Conservation (phyloP, 2,113 vertebrate genomes). For the Malurus cyaneus region DNA sequence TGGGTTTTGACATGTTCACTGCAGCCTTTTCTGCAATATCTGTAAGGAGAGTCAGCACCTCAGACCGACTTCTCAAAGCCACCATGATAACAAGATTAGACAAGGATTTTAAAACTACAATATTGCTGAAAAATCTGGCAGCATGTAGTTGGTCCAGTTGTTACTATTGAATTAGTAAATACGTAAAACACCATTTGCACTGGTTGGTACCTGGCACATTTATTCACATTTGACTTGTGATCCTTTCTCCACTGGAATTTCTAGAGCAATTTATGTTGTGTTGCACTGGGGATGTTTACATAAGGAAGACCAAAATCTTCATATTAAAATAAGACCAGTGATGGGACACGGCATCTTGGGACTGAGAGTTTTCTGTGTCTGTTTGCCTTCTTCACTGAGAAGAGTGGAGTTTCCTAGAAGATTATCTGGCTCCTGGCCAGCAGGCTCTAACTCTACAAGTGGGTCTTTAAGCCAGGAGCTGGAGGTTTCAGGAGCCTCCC, state of each 20-base stretch:
- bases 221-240: neutral
- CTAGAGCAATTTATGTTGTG: neutral
- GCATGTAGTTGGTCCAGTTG: neutral
- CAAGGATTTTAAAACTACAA: neutral
- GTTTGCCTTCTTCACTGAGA: neutral
- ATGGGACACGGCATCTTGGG: neutral
- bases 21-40: neutral
- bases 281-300: neutral
- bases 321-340: neutral
- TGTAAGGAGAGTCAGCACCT: neutral
- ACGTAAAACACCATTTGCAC: neutral
- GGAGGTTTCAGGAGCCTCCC: neutral
- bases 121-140: neutral
- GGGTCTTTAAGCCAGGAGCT: neutral
- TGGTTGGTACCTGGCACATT: accelerated
- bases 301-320: neutral
- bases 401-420: neutral
- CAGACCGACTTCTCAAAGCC: neutral
- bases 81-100: neutral
- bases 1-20: neutral
- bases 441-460: neutral
- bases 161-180: neutral
- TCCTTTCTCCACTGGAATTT: neutral
- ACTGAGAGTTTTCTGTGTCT: neutral
- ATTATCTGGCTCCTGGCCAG: neutral